Evolutionary conservation across 2,888 invertebrate genomes (phyloP).

Genomic region (Melanargia galathea): DNA sequence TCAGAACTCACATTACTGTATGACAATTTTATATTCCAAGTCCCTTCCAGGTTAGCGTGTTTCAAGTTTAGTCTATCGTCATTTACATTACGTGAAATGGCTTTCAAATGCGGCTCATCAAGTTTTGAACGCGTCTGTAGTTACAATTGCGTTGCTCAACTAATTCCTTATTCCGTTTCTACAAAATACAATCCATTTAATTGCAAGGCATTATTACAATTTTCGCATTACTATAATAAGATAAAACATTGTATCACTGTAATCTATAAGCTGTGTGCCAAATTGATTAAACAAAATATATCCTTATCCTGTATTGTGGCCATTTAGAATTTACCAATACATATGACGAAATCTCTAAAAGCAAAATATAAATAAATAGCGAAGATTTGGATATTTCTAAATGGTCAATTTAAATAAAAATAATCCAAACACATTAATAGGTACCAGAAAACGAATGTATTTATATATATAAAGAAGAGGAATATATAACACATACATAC

Average conservation of each 20-base stretch:
- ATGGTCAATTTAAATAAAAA: conserved; percentile 54
- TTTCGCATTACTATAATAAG: conserved; percentile 31
- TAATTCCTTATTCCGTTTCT: conserved; percentile 27
- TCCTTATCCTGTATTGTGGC: conserved; percentile 4
- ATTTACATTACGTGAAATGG: not conserved
- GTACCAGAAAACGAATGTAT: conserved; percentile 68
- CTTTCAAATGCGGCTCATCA: not conserved
- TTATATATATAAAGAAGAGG: conserved; percentile 55
- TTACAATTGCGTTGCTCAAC: not conserved
- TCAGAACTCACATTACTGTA: not conserved
- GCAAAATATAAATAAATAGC: not conserved
- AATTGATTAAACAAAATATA: conserved; percentile 55
- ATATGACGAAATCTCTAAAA: not conserved
- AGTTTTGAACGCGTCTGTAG: not conserved
- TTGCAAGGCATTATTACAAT: conserved; percentile 37
- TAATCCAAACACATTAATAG: conserved; percentile 53
- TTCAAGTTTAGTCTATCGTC: no score
- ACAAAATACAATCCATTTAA: conserved; percentile 28
- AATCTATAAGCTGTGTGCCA: conserved; percentile 62
- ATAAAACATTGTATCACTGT: conserved; percentile 24
- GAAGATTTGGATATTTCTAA: not conserved
- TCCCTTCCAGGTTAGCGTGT: no score
- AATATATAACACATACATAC: conserved; percentile 62
- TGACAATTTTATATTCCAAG: no score
- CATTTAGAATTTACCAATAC: not conserved